These are phyloP conservation scores for Selenia dentaria DNA, from an alignment of 2,888 invertebrate genomes.

Conservation along the genomic window DNA sequence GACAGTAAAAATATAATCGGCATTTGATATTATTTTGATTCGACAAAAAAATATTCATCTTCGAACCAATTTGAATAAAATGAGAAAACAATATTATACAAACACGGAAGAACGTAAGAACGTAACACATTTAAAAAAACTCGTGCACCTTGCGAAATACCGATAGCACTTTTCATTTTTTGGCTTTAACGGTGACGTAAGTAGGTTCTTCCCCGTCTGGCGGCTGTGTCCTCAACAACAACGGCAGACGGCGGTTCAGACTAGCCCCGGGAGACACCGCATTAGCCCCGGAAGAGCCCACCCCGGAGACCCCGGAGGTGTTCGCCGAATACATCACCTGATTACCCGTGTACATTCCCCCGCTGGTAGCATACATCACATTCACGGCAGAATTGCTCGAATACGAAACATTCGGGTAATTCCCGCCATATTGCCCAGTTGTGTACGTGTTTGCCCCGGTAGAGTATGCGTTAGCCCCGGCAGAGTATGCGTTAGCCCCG, in stretches of 20 bases:
- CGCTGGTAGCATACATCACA: conserved; percentile 28
- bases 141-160: conserved; percentile 81
- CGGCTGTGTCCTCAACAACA: conserved; percentile 38
- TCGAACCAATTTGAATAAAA: too few relatives aligned
- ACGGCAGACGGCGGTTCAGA: conserved; percentile 39
- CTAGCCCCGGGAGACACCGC: conserved; percentile 18
- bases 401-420: conserved; percentile 3
- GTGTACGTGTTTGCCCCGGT: neutral
- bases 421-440: neutral
- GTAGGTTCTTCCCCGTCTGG: conserved; percentile 50
- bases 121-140: conserved; percentile 49
- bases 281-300: neutral
- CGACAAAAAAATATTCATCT: neutral
- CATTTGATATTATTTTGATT: too few relatives aligned
- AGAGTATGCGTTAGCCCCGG: conserved; percentile 10
- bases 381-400: conserved; percentile 17
- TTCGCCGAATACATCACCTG: conserved; percentile 25
- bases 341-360: conserved; percentile 24
- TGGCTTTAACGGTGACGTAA: conserved; percentile 68
- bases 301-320: conserved; percentile 5
- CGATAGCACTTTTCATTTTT: conserved; percentile 75
- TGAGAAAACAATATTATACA: too few relatives aligned
- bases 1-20: too few relatives aligned
- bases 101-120: too few relatives aligned
- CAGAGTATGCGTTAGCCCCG: conserved; percentile 17